Evolutionary conservation across 2,113 vertebrate species (phyloP).

Genomic region (Pterocles burchelli): DNA sequence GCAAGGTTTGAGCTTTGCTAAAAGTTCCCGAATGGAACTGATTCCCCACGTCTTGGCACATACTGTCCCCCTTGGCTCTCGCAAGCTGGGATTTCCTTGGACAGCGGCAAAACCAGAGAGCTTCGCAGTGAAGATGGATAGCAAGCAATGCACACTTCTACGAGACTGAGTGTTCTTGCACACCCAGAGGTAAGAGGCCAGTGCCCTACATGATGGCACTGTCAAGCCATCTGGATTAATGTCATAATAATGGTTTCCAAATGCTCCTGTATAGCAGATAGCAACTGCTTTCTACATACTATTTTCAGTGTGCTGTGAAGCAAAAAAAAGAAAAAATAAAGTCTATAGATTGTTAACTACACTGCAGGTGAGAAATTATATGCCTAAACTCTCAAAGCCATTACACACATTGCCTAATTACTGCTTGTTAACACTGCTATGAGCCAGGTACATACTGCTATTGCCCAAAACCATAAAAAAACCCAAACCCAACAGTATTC

Average conservation of each 20-base stretch:
- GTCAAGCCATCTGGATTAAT: not conserved
- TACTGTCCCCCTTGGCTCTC: not conserved
- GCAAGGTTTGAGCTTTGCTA: not conserved
- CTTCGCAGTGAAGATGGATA: not conserved
- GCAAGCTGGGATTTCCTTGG: not conserved
- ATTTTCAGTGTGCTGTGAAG: not conserved
- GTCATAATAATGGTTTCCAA: not conserved
- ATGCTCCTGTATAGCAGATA: not conserved
- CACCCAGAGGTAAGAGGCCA: not conserved
- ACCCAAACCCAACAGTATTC: not conserved
- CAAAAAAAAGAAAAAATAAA: not conserved
- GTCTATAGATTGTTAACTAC: not conserved
- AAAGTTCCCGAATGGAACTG: not conserved
- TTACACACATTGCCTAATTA: not conserved
- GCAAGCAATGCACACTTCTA: not conserved
- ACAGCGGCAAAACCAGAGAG: not conserved
- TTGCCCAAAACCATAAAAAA: not conserved
- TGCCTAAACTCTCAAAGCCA: not conserved
- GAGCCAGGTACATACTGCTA: not conserved
- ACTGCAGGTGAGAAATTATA: not conserved
- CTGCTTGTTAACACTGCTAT: not conserved
- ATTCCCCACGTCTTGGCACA: not conserved
- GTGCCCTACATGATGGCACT: not conserved
- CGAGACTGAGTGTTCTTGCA: not conserved
- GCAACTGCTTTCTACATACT: not conserved